Base-by-base conservation (phyloP, 2,888 invertebrate species). In the Melolontha melolontha region DNA sequence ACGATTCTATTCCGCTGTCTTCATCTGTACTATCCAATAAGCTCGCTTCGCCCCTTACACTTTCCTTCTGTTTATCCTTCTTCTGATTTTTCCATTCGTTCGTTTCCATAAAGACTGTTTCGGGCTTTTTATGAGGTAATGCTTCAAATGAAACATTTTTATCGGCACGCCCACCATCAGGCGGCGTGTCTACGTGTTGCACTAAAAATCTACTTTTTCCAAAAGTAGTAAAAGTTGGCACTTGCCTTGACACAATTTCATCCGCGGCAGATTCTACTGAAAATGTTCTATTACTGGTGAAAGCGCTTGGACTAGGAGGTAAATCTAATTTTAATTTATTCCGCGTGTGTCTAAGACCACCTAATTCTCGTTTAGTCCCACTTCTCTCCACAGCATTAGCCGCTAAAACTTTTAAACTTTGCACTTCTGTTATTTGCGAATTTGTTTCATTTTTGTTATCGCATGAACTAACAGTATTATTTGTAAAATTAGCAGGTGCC, bases 301-400 rank as follows among this genome's bases (percentile, higher is more conserved):
- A 83, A 10, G 83, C 81, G 57, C 80, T 82, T 0, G 88, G 88
- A 75, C 87, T 87, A 1, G 87, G 87, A 0, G 89, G 88, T 29
- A 93, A 82, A 80, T 92, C 91, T 8, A 92, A 84, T 78, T 91
- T 92, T 12, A 93, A 85, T 71, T 87, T 87, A 79, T 91, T 90
- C 69, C 91, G 84, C 5, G 92, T 92, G 78, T 92, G 92, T 11
- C 92, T 82, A 42, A 92, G 81, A 10, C 92, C 92, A 17, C 92
- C 92, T 7, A 92, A 82, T 69, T 78, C 76, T 72, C 75, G 71
- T 63, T 42, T 66, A 69, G 49, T 67, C 67, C 71, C 64, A 55
- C 70, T 77, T 71, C 76, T 77, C 63, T 81, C 79, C 7, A 78
- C 75, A 10, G 75, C 79, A 8, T 77, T 75, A 2, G 79, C 75